Percentiles rank a stretch among this genome's conserved stretches.
Conservation (phyloP, 30 jellyfish, hydroid and myxozoan species). For the Turritopsis rubra region DNA sequence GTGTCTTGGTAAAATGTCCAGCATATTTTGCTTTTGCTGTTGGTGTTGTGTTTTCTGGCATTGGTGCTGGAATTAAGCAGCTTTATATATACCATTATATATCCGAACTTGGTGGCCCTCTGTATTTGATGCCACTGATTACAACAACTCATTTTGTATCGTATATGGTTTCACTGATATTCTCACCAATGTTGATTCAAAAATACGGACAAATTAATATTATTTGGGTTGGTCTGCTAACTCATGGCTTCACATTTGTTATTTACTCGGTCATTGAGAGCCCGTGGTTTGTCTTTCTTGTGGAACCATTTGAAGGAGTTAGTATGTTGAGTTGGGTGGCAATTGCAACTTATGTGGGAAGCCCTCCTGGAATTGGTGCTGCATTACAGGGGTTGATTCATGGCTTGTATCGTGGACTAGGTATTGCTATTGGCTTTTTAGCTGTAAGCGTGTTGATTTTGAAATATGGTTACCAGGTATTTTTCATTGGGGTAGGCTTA, state of each 20-base stretch:
- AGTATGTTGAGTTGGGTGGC: constrained; percentile 48
- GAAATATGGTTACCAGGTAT: constrained; percentile 52
- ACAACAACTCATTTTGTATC: constrained; percentile 63
- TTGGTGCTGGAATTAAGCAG: constrained; percentile 61
- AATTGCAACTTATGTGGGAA: constrained; percentile 69
- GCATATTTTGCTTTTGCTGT: constrained; percentile 44
- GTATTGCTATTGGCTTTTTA: constrained; percentile 62
- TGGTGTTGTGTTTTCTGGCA: constrained; percentile 58
- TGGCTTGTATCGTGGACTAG: constrained; percentile 75
- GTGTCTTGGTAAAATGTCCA: constrained; percentile 19
- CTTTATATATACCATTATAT: constrained; percentile 46
- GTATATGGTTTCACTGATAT: constrained; percentile 39
- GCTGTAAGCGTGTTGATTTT: constrained; percentile 48
- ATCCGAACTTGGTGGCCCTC: constrained; percentile 54
- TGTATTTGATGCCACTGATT: constrained; percentile 34
- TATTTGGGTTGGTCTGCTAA: constrained; percentile 49
- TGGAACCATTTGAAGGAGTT: constrained; percentile 74
- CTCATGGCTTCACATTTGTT: constrained; percentile 46
- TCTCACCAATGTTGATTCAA: constrained; percentile 37
- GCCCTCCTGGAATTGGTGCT: constrained; percentile 83
- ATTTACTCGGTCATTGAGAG: constrained; percentile 46
- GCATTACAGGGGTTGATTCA: constrained; percentile 76
- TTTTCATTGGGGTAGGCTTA: constrained; percentile 53
- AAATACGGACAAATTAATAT: constrained; percentile 38
- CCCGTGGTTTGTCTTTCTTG: constrained; percentile 54